Base-by-base conservation (phyloP, 2,888 invertebrate genomes). In the Ennomos fuscantarius region DNA sequence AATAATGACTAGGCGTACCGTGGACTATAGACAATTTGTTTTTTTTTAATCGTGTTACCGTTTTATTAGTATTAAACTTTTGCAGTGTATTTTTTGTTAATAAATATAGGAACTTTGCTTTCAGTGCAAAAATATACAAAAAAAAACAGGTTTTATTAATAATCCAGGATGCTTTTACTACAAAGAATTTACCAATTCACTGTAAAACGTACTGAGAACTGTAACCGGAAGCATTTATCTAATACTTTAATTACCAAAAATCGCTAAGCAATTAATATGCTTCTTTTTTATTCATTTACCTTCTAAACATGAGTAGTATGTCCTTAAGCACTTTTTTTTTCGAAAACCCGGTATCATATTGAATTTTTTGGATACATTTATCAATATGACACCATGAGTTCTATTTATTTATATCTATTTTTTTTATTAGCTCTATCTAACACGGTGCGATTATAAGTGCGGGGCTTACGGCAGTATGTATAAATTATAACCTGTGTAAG, bases 1-100 rank as follows among this genome's bases (percentile, higher is more conserved):
- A 86, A 87, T 89, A 89, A 89, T 90, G 91, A 90, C 91, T 90
- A 90, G 91, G 85, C 82, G 79, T 87, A 87, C 85, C 87, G 78
- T 88, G 87, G 84, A 89, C 86, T 85, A 82, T 83, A 84, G 79
- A 82, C 74, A 80, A 82, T 78, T 70, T 71, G 69, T 72, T 66
- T 69, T 70, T 71, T 73, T n/a, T n/a, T 63, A 63, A 65, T 72
- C 60, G 60, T 69, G 67, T 66, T 66, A 71, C 58, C 63, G 67
- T 70, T 70, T 74, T 69, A 76, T 74, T 70, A 73, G 76, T 74
- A 76, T 64, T 74, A 73, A 76, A 68, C 73, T 74, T 74, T 80
- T 58, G 58, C 74, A 78, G 66, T 76, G 51, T 73, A 74, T 77
- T 78, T 59, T 63, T 50, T 47, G 57, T 60, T 81, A 84, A 84